phyloP scores from a whole-genome alignment of 2,888 invertebrate species.

The Philaethria dido region DNA sequence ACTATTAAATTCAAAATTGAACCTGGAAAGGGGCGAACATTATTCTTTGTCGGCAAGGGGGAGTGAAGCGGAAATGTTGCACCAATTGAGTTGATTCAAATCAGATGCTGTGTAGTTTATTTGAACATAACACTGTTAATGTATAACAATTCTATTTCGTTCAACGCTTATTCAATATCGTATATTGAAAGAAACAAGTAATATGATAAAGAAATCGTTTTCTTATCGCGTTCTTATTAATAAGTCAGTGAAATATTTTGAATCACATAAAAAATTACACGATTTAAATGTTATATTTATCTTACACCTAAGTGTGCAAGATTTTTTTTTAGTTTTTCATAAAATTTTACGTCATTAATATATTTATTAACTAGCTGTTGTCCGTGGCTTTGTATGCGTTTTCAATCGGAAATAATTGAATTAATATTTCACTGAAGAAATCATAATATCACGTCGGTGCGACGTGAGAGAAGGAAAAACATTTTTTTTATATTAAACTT shows the following conservation, averaged over 20 bases:
- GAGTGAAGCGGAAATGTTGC: conserved; percentile 38
- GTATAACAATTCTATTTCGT: neutral
- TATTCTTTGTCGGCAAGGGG: conserved; percentile 13
- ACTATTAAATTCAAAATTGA: neutral
- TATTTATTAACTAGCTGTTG: too few relatives aligned
- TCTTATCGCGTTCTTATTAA: neutral
- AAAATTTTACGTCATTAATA: too few relatives aligned
- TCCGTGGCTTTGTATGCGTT: too few relatives aligned
- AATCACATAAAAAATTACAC: neutral
- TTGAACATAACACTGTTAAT: conserved; percentile 1
- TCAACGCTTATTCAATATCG: neutral
- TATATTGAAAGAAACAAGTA: neutral
- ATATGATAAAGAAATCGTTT: neutral
- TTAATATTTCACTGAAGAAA: too few relatives aligned
- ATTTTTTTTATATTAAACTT: too few relatives aligned
- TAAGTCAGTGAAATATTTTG: neutral
- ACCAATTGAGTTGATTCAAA: conserved; percentile 42
- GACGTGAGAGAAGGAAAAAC: too few relatives aligned
- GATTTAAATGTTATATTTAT: neutral
- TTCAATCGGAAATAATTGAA: too few relatives aligned
- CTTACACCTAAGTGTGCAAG: too few relatives aligned
- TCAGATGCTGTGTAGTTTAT: conserved; percentile 20
- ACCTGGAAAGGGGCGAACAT: conserved; percentile 15
- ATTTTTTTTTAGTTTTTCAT: too few relatives aligned
- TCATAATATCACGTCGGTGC: too few relatives aligned